phyloP scores from a whole-genome alignment of 2,113 vertebrate genomes.

The Nerophis ophidion region DNA sequence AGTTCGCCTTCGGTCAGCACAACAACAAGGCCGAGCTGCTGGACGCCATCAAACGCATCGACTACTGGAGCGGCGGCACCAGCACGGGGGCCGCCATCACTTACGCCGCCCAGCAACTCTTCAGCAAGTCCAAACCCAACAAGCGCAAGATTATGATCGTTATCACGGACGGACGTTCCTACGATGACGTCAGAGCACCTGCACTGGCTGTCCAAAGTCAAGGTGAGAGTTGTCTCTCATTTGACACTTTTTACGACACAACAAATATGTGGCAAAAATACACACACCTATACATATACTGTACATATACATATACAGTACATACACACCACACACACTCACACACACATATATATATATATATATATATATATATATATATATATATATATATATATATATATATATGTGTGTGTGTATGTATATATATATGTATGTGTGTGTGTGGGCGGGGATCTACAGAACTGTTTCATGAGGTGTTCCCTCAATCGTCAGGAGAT shows the following conservation, averaged over 20 bases:
- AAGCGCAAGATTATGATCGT: conserved; percentile 97
- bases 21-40: conserved; percentile 82
- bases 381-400: no score
- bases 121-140: conserved; percentile 93
- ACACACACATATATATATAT: no score
- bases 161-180: conserved; percentile 93
- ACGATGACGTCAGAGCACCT: conserved; percentile 83
- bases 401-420: no score
- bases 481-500: no score
- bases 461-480: no score
- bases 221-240: conserved; percentile 67
- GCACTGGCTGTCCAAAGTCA: conserved; percentile 81
- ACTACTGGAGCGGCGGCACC: conserved; percentile 96
- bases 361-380: no score
- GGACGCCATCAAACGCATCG: conserved; percentile 85
- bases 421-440: no score
- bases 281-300: no score
- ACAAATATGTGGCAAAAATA: no score
- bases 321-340: no score
- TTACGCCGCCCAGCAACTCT: conserved; percentile 85
- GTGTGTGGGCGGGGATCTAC: no score
- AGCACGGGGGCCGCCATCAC: conserved; percentile 95
- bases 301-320: no score
- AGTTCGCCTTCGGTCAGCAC: conserved; percentile 88
- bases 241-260: not conserved